These are phyloP conservation scores for Drosophila parabipectinata DNA, from an alignment of 1,140 invertebrate species.

Conservation along the genomic window DNA sequence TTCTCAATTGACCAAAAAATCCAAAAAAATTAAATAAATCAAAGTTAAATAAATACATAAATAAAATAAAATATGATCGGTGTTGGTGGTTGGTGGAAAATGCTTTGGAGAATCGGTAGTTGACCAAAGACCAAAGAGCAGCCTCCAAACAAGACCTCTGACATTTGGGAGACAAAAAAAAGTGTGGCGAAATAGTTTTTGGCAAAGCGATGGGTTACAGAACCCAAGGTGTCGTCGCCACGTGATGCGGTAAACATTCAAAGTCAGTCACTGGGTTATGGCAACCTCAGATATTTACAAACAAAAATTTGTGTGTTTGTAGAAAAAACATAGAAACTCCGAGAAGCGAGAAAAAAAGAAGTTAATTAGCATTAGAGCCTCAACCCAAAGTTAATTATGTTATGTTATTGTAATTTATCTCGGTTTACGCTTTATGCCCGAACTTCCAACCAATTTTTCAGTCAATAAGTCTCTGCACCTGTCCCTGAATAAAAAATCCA, in stretches of 20 bases:
- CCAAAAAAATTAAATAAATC: background rate
- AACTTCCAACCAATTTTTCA: conserved; percentile 62
- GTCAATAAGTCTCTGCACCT: conserved; percentile 16
- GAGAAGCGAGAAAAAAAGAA: conserved; percentile 35
- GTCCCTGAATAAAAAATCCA: conserved; percentile 7
- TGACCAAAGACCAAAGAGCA: conserved; percentile 24
- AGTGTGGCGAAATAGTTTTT: conserved; percentile 53
- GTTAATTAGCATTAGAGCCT: conserved; percentile 63
- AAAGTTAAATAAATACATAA: conserved; percentile 16
- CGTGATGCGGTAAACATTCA: conserved; percentile 48
- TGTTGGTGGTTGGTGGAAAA: conserved; percentile 54
- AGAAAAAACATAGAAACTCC: conserved; percentile 3
- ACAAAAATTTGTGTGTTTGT: background rate
- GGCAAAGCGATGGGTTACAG: conserved; percentile 46
- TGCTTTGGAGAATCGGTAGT: conserved; percentile 62
- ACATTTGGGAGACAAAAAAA: conserved; percentile 51
- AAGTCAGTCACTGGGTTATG: conserved; percentile 76
- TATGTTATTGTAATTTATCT: conserved; percentile 76
- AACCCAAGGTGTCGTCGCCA: conserved; percentile 52
- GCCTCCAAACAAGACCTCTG: conserved; percentile 23
- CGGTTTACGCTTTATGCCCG: conserved; percentile 71
- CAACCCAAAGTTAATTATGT: conserved; percentile 60
- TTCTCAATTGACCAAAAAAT: conserved; percentile 39
- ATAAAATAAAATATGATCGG: conserved; percentile 24
- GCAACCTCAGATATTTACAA: conserved; percentile 18